Evolutionary conservation across 2,113 vertebrate genomes (phyloP), one percentile per base, ranked within the genome.

Genomic region (Scatophagus argus): DNA sequence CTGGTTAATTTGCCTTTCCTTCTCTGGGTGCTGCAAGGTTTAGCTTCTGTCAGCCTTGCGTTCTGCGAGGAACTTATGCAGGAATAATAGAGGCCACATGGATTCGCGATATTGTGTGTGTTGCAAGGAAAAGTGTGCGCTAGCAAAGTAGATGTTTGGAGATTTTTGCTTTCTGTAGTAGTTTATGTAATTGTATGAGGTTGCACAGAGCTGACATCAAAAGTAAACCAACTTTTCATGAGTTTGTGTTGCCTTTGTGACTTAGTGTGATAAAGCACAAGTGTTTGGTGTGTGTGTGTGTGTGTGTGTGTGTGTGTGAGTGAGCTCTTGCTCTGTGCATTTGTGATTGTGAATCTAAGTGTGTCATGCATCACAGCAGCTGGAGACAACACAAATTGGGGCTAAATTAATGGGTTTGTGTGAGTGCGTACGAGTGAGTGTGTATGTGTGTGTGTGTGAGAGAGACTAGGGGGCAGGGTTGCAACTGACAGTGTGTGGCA

Each of bases 1-100:
- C 83, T 90, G 91, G 86, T 91, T 93, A 91, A 93, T 93, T 93
- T 93, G 92, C 90, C 88, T 93, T 67, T 88, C 82, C 68, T 83
- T 91, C 82, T 87, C 67, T 63, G 83, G 83, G 70, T 87, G 85
- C 85, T 90, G 80, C 85, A 85, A 76, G 87, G 83, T 84, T 85
- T 87, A 76, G 79, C 77, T 86, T 79, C 89, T 92, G 87, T 90
- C 90, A 89, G 79, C 62, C 69, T 38, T 17, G 54, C 25, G 23
- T 77, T 89, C 54, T 74, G 61, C 59, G 8, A 83, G 75, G 67
- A 86, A 77, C 82, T 62, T 85, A 49, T 81, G 74, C 82, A 54
- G 74, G 64, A 85, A 86, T 84, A 81, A 83, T 83, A 81, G 71
- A 80, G 82, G 60, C 79, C 67, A 58, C 67, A 52, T 52, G 31